These are phyloP conservation scores for Nephrotoma appendiculata DNA, from an alignment of 2,888 invertebrate genomes.

Conservation along the genomic window DNA sequence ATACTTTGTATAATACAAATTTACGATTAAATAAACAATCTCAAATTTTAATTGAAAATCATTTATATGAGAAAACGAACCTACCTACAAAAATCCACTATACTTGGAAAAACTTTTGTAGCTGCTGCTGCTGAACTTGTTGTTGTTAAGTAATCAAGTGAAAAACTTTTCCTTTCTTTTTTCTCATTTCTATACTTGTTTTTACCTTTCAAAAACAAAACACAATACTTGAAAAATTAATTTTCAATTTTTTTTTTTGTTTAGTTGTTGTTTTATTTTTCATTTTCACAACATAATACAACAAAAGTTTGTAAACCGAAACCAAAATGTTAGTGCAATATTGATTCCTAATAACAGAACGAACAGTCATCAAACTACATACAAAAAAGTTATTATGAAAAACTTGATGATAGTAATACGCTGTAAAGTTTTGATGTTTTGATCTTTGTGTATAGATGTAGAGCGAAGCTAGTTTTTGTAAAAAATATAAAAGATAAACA, in stretches of 20 bases:
- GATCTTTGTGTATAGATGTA: neutral
- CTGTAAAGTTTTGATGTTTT: neutral
- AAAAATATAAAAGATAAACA: neutral
- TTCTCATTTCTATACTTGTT: neutral
- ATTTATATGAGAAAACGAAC: neutral
- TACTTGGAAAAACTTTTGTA: neutral
- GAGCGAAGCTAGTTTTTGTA: neutral
- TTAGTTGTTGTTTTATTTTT: neutral
- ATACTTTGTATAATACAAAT: too few species aligned
- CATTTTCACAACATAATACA: neutral
- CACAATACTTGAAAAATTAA: neutral
- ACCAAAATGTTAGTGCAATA: neutral
- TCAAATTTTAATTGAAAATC: neutral
- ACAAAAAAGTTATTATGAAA: neutral
- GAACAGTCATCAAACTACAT: neutral
- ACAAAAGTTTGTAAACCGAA: neutral
- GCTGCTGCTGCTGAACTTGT: neutral
- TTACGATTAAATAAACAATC: neutral
- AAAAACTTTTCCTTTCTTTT: neutral
- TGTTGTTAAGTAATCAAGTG: neutral
- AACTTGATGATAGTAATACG: neutral
- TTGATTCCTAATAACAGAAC: neutral
- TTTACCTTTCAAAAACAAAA: neutral
- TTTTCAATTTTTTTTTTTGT: neutral
- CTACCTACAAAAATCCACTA: neutral